Base-by-base conservation (phyloP, 2,888 invertebrate species). In the Scaeva pyrastri region DNA sequence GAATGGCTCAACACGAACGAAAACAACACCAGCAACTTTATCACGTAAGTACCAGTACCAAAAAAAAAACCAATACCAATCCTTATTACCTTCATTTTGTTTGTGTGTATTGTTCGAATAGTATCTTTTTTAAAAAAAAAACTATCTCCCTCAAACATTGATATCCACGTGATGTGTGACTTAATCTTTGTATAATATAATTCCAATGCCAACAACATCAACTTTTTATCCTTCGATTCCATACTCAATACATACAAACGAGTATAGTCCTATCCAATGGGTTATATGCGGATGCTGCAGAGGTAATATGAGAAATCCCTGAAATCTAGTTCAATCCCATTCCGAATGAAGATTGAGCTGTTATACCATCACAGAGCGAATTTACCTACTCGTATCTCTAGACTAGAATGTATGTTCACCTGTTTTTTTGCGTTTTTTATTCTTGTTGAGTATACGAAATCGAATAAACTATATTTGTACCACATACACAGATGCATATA, bases 1-100 rank as follows among this genome's bases (percentile, higher is more conserved):
- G 78, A 92, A 91, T 89, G 91, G 92, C 62, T 91, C 91, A 71
- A 88, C 91, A 68, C 90, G 92, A 83, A 88, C 88, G 88, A 92
- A 92, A 88, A 90, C 91, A 71, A 88, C 90, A 82, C 89, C 90
- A 81, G 88, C 90, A 77, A 89, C 90, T 77, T 72, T 90, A 78
- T 90, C 90, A 90, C 91, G 92, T 92, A 91, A 92, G 92, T 92
- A 45, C 26, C 5, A 45, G 23, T 10, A 14, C 4, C 11, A 21
- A 50, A 11, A 11, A n/a, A 19, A 19, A 48, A 11, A n/a, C n/a
- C n/a, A 36, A 58, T 58, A 12, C 36, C 12, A 16, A 14, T 31
- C 31, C 31, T 31, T 31, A 31, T 7, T 4, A 31, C 2, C n/a
- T n/a, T n/a, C 2, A 31, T 31, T 5, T 31, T 31, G 31, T 31